Base-by-base conservation (phyloP, 2,888 invertebrate genomes). In the Hoplodrina ambigua region DNA sequence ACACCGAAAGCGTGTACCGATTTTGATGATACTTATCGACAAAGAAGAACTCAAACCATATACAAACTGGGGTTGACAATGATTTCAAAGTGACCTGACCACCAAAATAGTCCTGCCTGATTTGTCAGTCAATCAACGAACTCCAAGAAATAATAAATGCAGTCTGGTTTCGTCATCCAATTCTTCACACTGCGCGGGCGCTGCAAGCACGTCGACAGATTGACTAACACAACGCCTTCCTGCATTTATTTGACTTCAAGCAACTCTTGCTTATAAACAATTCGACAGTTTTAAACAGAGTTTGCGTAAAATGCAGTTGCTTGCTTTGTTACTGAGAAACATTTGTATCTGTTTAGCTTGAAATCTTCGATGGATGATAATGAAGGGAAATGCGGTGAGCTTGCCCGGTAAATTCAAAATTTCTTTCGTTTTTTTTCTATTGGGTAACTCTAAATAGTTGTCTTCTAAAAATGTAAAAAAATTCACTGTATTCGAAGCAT, bases 181-280 rank as follows among this genome's bases (percentile, higher is more conserved):
- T 79, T 79, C 75, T 61, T 79, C 46, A 68, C 67, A 55, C 19
- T 46, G 5, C 17, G 46, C 46, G 46, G 41, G 2, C 15, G 41
- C 25, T 19, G 41, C 30, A 7, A n/a, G 46, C 62, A 67, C 75
- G 58, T 68, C 52, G 46, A 54, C 41, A 54, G n/a, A 52, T 67
- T 50, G 53, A 62, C 60, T 41, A 61, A 79, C 37, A 33, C 54
- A 66, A 54, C n/a, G 20, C 75, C 67, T 57, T 61, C 56, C 70
- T 76, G 57, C 30, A 69, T 65, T 64, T 30, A 78, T 33, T 49
- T 17, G 6, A 44, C 7, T 4, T 19, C 54, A 46, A 19, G 44
- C 19, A 76, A 69, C 30, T 33, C 20, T 37, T 46, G 41, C n/a
- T 33, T 10, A 44, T 75, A 55, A 67, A 75, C 41, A 75, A 15